Evolutionary conservation across 1,140 invertebrate species (phyloP), one percentile per base, ranked within the genome.

Genomic region (Musca domestica): DNA sequence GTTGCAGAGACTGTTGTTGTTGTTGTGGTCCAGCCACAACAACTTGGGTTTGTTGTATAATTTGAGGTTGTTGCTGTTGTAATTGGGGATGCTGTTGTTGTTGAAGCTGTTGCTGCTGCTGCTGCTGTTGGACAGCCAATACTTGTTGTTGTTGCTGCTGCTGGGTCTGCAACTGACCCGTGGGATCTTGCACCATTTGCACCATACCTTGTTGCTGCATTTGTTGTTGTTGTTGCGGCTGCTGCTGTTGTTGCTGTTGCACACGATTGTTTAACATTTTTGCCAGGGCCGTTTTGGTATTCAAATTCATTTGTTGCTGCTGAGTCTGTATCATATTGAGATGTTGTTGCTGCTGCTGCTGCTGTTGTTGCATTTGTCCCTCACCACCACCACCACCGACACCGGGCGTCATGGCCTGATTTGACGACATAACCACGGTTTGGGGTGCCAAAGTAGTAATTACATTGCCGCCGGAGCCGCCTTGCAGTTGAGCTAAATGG

Each of bases 241-340:
- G 52, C 9, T 52, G 10, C 46, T 64, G 23, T 27, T 69, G 75
- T 79, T 75, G 71, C 86, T 82, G 46, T 86, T 86, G 79, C n/a
- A 58, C 54, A 51, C 95, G 87, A 76, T 90, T 96, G 72, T 91
- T 97, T 56, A 98, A 84, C 90, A 98, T 94, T 82, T 96, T 96
- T 7, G 95, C 95, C 20, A 98, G 83, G 0, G 95, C 95, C 1
- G 95, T 97, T 85, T 98, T 98, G 6, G 95, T 96, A 82, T 95
- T 95, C 0, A 93, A 88, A 77, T 94, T 95, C 34, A 95, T 81
- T 63, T 80, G 81, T 66, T 67, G 66, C 68, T 82, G 81, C 20
- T 75, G 78, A 5, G 75, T 73, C 64, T 81, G 80, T 64, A 76
- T 76, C 25, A 83, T 81, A 14, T 80, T 77, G 23, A 82, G 80